Conservation (phyloP, 2,888 invertebrate genomes). For the Parnassius mnemosyne region DNA sequence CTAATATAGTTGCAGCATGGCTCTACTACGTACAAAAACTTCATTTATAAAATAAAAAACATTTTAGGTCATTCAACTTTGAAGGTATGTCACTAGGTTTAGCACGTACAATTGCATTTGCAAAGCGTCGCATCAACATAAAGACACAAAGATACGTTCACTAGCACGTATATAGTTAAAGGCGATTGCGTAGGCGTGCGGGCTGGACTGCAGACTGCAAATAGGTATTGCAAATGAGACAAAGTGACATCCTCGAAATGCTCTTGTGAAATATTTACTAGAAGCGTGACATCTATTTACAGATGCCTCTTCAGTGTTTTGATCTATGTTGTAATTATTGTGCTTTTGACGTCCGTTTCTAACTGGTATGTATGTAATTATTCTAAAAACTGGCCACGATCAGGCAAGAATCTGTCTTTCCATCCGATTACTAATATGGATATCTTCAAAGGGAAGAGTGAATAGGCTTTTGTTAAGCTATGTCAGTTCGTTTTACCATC, state of each 20-base stretch:
- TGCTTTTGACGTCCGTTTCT: too few species aligned
- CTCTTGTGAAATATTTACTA: constrained; percentile 23
- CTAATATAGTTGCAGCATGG: too few species aligned
- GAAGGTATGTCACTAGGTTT: constrained; percentile 2
- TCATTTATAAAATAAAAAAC: neutral
- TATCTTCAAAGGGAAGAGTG: too few species aligned
- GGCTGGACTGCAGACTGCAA: constrained; percentile 12
- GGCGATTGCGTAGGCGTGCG: constrained; percentile 12
- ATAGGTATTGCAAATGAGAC: constrained; percentile 19
- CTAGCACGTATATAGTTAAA: constrained; percentile 19
- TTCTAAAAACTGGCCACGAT: too few species aligned
- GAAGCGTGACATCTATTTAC: constrained; percentile 6
- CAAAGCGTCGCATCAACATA: constrained; percentile 5
- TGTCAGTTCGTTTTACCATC: too few species aligned
- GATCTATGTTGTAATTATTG: too few species aligned
- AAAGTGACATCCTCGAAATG: constrained; percentile 18
- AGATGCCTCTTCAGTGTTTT: neutral
- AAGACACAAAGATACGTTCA: constrained; percentile 9
- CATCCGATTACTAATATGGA: too few species aligned
- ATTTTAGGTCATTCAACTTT: constrained; percentile 6
- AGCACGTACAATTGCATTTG: constrained; percentile 19
- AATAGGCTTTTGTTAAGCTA: too few species aligned
- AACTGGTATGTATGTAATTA: too few species aligned
- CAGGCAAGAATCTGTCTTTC: too few species aligned
- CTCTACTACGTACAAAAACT: too few species aligned